Percentiles rank a stretch among this genome's conserved stretches.
These are phyloP conservation scores for Aphis gossypii DNA, from an alignment of 1,140 invertebrate species.

Conservation along the genomic window DNA sequence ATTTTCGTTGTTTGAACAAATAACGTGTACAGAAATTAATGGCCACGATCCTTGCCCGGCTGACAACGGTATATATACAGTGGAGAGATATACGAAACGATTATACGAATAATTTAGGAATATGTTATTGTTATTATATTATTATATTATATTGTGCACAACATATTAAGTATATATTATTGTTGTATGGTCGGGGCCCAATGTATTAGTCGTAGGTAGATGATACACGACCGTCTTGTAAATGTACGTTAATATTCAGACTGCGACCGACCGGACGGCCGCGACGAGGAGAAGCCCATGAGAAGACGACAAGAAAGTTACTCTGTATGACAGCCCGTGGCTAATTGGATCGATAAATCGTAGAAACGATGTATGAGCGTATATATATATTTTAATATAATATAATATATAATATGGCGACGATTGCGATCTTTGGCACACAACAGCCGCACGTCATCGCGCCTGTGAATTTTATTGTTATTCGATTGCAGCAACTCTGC, in stretches of 20 bases:
- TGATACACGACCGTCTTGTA: not conserved
- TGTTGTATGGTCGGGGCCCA: too few relatives aligned
- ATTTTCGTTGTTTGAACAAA: too few relatives aligned
- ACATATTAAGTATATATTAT: not conserved
- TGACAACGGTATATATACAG: too few relatives aligned
- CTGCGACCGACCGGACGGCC: not conserved
- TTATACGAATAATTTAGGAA: too few relatives aligned
- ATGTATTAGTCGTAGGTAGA: not conserved
- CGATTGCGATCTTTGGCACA: slow-evolving; percentile 56
- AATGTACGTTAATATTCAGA: slow-evolving; percentile 39
- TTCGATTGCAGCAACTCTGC: not conserved
- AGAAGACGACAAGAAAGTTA: slow-evolving; percentile 36
- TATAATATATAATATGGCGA: not conserved
- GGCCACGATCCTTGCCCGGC: too few relatives aligned
- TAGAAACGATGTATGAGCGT: not conserved
- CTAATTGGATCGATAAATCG: slow-evolving; percentile 58
- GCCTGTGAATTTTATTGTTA: slow-evolving; percentile 41
- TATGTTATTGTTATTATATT: not conserved
- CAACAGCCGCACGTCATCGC: not conserved
- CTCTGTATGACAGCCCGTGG: slow-evolving; percentile 22
- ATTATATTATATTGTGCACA: not conserved
- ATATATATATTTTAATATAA: not conserved
- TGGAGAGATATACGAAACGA: too few relatives aligned
- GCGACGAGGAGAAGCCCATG: not conserved
- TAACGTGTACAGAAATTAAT: too few relatives aligned